phyloP scores from a whole-genome alignment of 1,140 invertebrate genomes.

The Mactra quadrangularis region DNA sequence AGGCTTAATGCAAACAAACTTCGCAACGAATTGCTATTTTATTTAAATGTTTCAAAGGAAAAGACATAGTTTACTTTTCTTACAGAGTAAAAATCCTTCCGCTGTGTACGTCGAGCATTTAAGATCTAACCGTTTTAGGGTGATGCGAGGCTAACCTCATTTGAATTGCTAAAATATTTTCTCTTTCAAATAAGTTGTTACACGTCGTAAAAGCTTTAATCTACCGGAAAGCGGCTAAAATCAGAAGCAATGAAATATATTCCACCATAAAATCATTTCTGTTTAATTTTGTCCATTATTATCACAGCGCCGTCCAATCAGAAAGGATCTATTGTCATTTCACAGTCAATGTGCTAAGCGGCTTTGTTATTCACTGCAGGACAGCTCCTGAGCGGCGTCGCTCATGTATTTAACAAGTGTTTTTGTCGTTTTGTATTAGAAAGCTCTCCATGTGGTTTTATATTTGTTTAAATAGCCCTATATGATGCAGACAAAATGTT shows the following conservation, averaged over 20 bases:
- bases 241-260: slow-evolving; percentile 48
- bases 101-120: too few species aligned
- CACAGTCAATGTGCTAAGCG: slow-evolving; percentile 62
- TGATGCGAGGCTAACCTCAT: not conserved
- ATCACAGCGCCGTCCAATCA: slow-evolving; percentile 48
- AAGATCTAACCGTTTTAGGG: not conserved
- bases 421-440: slow-evolving; percentile 54
- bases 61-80: too few species aligned
- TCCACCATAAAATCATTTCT: slow-evolving; percentile 57
- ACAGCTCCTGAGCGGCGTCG: slow-evolving; percentile 53
- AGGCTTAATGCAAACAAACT: too few species aligned
- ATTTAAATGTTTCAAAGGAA: too few species aligned
- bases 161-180: slow-evolving; percentile 53
- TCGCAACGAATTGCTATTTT: too few species aligned
- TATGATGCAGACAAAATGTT: slow-evolving; percentile 58
- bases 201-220: slow-evolving; percentile 31
- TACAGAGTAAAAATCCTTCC: too few species aligned
- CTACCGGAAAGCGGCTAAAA: slow-evolving; percentile 38
- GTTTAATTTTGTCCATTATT: slow-evolving; percentile 61
- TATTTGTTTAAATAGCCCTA: slow-evolving; percentile 60
- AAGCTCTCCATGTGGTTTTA: slow-evolving; percentile 48
- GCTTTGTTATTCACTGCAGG: slow-evolving; percentile 55
- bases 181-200: slow-evolving; percentile 22
- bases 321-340: slow-evolving; percentile 53
- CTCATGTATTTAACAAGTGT: slow-evolving; percentile 59